Percentiles rank a stretch among this genome's conserved stretches.
Conservation (phyloP, 1,140 invertebrate species). For the Phocides pigmalion region DNA sequence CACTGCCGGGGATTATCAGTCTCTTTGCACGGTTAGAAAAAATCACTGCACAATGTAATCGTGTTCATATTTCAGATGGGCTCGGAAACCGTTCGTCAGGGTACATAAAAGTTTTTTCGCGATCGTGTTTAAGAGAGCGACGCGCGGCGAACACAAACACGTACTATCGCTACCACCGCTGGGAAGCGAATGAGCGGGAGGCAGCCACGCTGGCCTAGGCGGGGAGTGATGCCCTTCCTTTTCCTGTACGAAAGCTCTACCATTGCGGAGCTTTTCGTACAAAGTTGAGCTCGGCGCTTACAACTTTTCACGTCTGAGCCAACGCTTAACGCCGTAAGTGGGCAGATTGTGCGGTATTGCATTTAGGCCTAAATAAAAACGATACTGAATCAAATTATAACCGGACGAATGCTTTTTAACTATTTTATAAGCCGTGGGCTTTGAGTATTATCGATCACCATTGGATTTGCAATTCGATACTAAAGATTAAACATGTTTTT, state of each 20-base stretch:
- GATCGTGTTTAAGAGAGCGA: constrained; percentile 54
- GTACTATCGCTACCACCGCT: constrained; percentile 52
- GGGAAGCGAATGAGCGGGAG: constrained; percentile 67
- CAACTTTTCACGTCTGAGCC: constrained; percentile 43
- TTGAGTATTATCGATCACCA: background rate
- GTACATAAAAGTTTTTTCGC: constrained; percentile 80
- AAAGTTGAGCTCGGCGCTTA: constrained; percentile 42
- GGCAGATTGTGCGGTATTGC: constrained; percentile 77
- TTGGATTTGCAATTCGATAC: background rate
- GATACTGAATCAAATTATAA: constrained; percentile 62
- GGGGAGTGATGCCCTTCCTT: constrained; percentile 71
- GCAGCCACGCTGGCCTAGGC: constrained; percentile 51
- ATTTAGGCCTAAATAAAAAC: constrained; percentile 80
- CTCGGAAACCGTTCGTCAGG: constrained; percentile 53
- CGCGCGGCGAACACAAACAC: constrained; percentile 37
- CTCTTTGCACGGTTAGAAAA: constrained; percentile 59
- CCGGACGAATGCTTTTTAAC: constrained; percentile 41
- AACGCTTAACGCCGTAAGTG: constrained; percentile 77
- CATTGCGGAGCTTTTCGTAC: constrained; percentile 72
- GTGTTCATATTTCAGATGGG: constrained; percentile 58
- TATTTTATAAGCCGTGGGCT: constrained; percentile 21
- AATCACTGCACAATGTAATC: constrained; percentile 65
- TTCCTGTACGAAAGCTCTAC: constrained; percentile 67
- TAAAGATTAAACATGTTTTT: background rate
- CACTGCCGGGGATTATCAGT: constrained; percentile 62